These are phyloP conservation scores for Myiozetetes cayanensis DNA, from an alignment of 2,113 vertebrate species.

Conservation along the genomic window DNA sequence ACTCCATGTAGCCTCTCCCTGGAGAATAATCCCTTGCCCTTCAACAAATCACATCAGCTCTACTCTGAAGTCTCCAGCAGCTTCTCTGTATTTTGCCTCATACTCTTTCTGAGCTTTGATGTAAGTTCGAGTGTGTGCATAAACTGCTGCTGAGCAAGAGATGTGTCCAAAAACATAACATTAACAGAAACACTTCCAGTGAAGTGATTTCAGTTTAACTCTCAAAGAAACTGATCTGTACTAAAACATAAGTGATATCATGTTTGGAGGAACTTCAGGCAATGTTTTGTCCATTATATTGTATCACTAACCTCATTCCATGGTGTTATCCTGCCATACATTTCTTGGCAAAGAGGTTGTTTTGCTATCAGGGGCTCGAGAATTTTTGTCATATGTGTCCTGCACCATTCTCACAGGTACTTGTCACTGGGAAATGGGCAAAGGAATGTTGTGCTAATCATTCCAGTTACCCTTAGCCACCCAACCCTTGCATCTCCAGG, in stretches of 20 bases:
- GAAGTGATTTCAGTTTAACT: neutral
- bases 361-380: neutral
- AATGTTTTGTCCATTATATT: neutral
- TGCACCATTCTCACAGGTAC: neutral
- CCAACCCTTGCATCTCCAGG: neutral
- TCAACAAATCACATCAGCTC: neutral
- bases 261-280: neutral
- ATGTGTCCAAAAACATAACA: neutral
- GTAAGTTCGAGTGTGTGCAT: neutral
- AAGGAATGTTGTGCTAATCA: neutral
- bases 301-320: neutral
- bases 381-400: neutral
- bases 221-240: neutral
- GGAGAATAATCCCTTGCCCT: neutral
- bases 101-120: neutral
- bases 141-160: neutral
- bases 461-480: neutral
- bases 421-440: neutral
- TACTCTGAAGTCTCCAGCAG: neutral
- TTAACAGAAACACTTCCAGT: neutral
- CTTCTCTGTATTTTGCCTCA: neutral
- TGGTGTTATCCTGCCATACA: neutral
- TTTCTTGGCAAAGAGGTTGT: neutral
- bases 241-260: neutral
- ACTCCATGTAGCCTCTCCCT: accelerated